A percentile compares a stretch with the other conserved stretches of the same genome.
phyloP scores from a whole-genome alignment of 2,113 vertebrate species.

The Tetrax tetrax region DNA sequence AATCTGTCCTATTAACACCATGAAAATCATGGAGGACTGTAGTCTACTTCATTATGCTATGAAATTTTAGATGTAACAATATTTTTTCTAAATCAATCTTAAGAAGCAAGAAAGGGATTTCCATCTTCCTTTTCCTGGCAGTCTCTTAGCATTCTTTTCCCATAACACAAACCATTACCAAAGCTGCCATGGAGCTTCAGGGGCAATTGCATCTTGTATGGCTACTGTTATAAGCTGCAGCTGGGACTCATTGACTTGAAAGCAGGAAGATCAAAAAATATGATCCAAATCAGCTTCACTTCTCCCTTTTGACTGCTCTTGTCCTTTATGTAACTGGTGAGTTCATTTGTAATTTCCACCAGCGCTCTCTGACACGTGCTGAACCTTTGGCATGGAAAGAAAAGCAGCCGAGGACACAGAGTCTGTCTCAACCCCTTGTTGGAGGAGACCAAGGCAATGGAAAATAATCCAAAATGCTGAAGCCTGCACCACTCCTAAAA shows the following conservation, averaged over 20 bases:
- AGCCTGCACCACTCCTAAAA: not conserved
- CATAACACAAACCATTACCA: not conserved
- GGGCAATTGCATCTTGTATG: not conserved
- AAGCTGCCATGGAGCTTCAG: not conserved
- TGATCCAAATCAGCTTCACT: not conserved
- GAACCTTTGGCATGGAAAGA: not conserved
- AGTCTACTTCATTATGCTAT: not conserved
- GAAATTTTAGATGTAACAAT: not conserved
- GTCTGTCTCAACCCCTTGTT: not conserved
- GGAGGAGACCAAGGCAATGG: fast-evolving
- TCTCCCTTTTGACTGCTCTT: not conserved
- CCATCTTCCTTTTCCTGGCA: not conserved
- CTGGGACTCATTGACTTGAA: not conserved
- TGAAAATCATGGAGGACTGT: fast-evolving
- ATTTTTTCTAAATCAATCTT: not conserved
- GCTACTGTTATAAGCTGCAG: not conserved
- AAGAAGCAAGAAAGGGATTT: not conserved
- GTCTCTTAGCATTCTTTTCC: not conserved
- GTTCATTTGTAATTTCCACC: not conserved
- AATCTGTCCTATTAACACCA: not conserved
- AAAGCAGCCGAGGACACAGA: not conserved
- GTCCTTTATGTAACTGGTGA: not conserved
- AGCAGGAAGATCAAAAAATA: not conserved
- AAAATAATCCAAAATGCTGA: not conserved
- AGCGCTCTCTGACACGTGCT: not conserved